Evolutionary conservation across 2,888 invertebrate species (phyloP).

Genomic region (Drosophila seclusa): DNA sequence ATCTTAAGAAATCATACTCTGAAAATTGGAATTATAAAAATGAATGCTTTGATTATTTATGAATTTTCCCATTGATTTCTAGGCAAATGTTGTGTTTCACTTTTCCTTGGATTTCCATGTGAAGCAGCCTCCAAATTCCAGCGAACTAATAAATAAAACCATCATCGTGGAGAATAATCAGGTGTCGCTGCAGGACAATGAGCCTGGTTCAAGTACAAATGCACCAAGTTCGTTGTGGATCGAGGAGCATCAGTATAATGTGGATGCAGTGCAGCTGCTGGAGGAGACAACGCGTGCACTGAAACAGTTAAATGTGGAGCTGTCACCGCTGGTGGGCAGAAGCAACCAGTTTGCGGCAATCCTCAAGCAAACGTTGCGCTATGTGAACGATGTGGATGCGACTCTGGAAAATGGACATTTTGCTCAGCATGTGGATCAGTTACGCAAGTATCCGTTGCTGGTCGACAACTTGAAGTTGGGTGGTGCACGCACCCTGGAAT

Average conservation of each 20-base stretch:
- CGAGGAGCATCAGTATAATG: slow-evolving; percentile 46
- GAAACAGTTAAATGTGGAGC: slow-evolving; percentile 60
- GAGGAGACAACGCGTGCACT: slow-evolving; percentile 44
- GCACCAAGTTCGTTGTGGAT: slow-evolving; percentile 41
- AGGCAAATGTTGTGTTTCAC: slow-evolving; percentile 61
- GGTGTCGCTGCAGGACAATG: slow-evolving; percentile 31
- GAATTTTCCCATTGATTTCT: background rate
- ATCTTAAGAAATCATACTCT: background rate
- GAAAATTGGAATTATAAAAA: background rate
- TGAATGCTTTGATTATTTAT: background rate
- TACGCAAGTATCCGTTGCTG: slow-evolving; percentile 61
- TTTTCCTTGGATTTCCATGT: slow-evolving; percentile 67
- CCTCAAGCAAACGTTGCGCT: slow-evolving; percentile 66
- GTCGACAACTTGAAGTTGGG: slow-evolving; percentile 57
- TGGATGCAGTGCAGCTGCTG: slow-evolving; percentile 47
- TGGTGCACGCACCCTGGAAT: slow-evolving; percentile 64
- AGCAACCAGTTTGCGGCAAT: slow-evolving; percentile 65
- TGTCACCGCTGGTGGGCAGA: slow-evolving; percentile 67
- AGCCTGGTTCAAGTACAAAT: slow-evolving; percentile 4
- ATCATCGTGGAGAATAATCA: slow-evolving; percentile 52
- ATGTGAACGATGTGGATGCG: slow-evolving; percentile 62
- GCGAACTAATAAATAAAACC: slow-evolving; percentile 45
- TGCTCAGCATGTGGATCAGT: slow-evolving; percentile 50
- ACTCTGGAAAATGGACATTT: slow-evolving; percentile 30
- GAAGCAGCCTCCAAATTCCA: slow-evolving; percentile 41